Percentiles rank a stretch among this genome's conserved stretches.
Evolutionary conservation across 2,113 vertebrate species (phyloP).

Genomic region (Menidia beryllina): DNA sequence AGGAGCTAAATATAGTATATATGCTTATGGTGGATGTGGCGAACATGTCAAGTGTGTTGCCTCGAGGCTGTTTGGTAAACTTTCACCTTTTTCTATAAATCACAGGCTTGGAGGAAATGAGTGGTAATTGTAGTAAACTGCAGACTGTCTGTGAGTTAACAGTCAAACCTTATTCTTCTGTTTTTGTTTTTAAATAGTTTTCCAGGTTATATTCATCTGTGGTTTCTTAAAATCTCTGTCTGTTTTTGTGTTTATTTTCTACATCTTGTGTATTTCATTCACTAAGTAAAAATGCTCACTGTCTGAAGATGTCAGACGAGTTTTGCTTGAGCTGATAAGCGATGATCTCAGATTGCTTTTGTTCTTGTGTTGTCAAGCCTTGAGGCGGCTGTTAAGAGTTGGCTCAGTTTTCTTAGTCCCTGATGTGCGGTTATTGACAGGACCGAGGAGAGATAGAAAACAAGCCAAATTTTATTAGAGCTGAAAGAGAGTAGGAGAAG

Average conservation of each 20-base stretch:
- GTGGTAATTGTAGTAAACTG: constrained; percentile 18
- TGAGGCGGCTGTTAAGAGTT: constrained; percentile 22
- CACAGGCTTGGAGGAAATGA: constrained; percentile 1
- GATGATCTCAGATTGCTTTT: constrained; percentile 13
- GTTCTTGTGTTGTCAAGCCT: constrained; percentile 26
- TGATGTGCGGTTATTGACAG: constrained; percentile 40
- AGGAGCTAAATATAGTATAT: constrained; percentile 35
- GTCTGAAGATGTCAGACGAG: neutral
- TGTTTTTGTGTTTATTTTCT: neutral
- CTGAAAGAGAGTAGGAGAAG: constrained; percentile 32
- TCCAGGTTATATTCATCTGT: neutral
- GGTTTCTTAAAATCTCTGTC: neutral
- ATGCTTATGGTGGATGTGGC: constrained; percentile 32
- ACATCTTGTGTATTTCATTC: constrained; percentile 16
- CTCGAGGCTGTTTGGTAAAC: constrained; percentile 32
- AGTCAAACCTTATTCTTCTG: neutral
- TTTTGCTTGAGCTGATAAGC: constrained; percentile 39
- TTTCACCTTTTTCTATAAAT: constrained; percentile 43
- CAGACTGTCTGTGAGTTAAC: constrained; percentile 21
- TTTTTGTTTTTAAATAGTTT: constrained; percentile 14
- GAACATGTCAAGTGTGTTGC: constrained; percentile 41
- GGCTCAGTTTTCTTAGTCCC: constrained; percentile 24
- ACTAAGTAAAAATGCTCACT: constrained; percentile 11
- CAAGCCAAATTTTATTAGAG: constrained; percentile 42
- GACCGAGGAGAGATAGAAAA: constrained; percentile 34